Base-by-base conservation (phyloP, 30 jellyfish, hydroid and myxozoan species). In the Aurelia aurita complex sp. Pacific region DNA sequence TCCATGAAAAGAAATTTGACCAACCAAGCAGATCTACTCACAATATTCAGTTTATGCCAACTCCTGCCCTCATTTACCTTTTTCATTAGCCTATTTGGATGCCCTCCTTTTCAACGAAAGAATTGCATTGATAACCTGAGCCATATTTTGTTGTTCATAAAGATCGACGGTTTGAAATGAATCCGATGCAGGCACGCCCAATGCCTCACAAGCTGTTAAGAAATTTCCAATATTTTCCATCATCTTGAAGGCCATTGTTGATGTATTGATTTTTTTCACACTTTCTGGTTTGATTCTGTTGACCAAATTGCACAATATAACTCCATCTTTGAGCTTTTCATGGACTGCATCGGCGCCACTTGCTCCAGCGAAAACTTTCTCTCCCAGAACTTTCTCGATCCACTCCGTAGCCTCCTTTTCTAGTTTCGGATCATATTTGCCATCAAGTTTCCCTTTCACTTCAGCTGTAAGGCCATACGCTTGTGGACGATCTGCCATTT, bases 101-200 rank as follows among this genome's bases (percentile, higher is more conserved):
- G 97, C 97, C 76, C 80, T 84, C 74, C 99, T 74, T 34, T 97
- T 98, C 36, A 95, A 69, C 17, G 99, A 97, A 51, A 81, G 97
- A 16, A 95, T 76, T 14, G 93, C 96, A 63, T 76, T 90, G 52
- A 95, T 81, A 5, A 95, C 99, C 59, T 96, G 98, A n/a, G 83
- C 64, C 99, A 95, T 95, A 77, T 95, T 95, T 79, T 88, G 97
- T 35, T 80, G 67, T 23, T 95, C 99, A 51, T 81, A 80, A 64
- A 95, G 66, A 79, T 95, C 97, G n/a, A 90, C 95, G 14, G 98
- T 94, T 73, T 94, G 99, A 73, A 94, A 94, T 43, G 79, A 55
- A 73, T 94, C 99, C 53, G 63, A 34, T 80, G 72, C 75, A 67
- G 74, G 88, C 75, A 80, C 51, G 5, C 99, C 99, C 2, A 73